Evolutionary conservation across 2,113 vertebrate species (phyloP), one percentile per base, ranked within the genome.

Genomic region (Otocyon megalotis): DNA sequence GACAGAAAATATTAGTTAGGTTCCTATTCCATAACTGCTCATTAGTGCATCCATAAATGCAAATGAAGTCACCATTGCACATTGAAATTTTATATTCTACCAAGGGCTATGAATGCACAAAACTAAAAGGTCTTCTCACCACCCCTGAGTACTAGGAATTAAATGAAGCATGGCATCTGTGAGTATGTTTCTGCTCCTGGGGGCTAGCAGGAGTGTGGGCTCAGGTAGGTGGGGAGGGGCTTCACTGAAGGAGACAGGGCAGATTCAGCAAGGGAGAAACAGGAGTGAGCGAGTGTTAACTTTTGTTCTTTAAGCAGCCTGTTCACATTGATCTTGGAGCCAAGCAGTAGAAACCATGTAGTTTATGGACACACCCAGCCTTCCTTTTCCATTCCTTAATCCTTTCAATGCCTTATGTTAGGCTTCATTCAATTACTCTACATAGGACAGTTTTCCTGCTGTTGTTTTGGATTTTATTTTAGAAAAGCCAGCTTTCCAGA

Each of bases 1-100:
- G 90, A 94, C 93, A 96, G 93, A 97, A 98, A 98, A 96, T 89
- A 92, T 43, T 97, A 98, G 83, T 96, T 97, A 97, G 96, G 91
- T 97, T 98, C 65, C 48, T 98, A 97, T 97, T 98, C 98, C 96
- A 94, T 87, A 98, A 92, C 97, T 91, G 91, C 89, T 98, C 98
- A 98, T 98, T 97, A 98, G 94, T 63, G 96, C 86, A 97, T 37
- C 71, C 93, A 97, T 93, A 98, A 81, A 98, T 90, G 97, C 97
- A 98, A 97, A 98, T 97, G 98, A 98, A 98, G 94, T 97, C 96
- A 79, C 92, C 94, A 94, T 20, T 89, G 97, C 88, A 95, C 43
- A 43, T 1, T 10, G 48, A 93, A 93, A 85, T 58, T 88, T 67
- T 94, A 58, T 48, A 20, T 67, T 53, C 37, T 54, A 94, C 28